A percentile compares a stretch with the other conserved stretches of the same genome.
phyloP scores from a whole-genome alignment of 2,113 vertebrate species.

The Malurus melanocephalus region DNA sequence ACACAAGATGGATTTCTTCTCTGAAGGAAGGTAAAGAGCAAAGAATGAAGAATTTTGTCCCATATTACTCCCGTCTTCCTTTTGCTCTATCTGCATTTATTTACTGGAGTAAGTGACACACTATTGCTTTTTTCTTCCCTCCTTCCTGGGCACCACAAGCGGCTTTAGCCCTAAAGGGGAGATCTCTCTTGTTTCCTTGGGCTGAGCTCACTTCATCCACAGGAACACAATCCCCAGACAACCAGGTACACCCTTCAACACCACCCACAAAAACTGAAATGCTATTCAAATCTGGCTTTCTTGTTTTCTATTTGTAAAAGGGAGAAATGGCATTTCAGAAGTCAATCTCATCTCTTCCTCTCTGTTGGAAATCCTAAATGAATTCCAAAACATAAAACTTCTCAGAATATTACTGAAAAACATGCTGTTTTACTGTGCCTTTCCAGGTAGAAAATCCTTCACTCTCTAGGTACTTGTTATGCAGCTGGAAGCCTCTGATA shows the following conservation, averaged over 20 bases:
- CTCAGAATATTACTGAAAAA: neutral
- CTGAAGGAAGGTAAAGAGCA: neutral
- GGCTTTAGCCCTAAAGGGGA: neutral
- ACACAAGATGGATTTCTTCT: neutral
- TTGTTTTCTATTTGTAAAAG: neutral
- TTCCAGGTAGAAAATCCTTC: conserved; percentile 73
- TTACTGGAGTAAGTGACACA: neutral
- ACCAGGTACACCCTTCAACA: neutral
- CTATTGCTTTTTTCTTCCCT: neutral
- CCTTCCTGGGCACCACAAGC: neutral
- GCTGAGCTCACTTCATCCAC: neutral
- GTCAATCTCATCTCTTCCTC: neutral
- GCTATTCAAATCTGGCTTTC: neutral
- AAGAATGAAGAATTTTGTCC: neutral
- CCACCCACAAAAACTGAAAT: neutral
- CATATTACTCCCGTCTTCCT: neutral
- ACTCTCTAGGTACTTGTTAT: conserved; percentile 66
- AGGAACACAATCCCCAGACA: neutral
- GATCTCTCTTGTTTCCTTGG: neutral
- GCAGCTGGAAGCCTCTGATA: conserved; percentile 75
- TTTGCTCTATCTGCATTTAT: neutral
- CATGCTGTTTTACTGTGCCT: conserved; percentile 61
- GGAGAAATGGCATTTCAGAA: neutral
- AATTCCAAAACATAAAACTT: neutral
- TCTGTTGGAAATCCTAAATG: neutral